Percentiles rank a stretch among this genome's conserved stretches.
Evolutionary conservation across 2,797 vertebrate genomes (phyloP).

Genomic region (Remorina albescens): DNA sequence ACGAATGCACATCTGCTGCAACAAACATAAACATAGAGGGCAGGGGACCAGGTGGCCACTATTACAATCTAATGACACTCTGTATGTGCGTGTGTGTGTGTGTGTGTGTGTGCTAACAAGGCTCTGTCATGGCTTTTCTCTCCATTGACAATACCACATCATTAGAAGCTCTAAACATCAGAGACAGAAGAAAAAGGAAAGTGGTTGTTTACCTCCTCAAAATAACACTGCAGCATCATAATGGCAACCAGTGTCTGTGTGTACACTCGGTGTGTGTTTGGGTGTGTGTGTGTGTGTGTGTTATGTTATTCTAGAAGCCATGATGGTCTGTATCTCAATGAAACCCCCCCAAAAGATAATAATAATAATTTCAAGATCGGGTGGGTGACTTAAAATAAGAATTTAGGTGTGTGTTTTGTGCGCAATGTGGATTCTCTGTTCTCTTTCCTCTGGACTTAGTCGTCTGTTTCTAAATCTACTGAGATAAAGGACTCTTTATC

Average conservation of each 20-base stretch:
- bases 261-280: neutral
- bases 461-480: slow-evolving; percentile 24
- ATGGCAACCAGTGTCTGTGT: slow-evolving; percentile 9
- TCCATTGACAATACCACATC: slow-evolving; percentile 57
- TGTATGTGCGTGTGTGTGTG: slow-evolving; percentile 26
- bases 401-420: slow-evolving; percentile 4
- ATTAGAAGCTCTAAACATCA: slow-evolving; percentile 56
- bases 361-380: too few relatives aligned
- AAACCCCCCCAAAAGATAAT: too few relatives aligned
- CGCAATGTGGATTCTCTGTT: neutral
- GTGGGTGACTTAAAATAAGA: neutral
- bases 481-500: slow-evolving; percentile 67
- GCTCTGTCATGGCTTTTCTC: slow-evolving; percentile 77
- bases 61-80: slow-evolving; percentile 73
- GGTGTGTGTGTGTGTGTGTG: neutral
- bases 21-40: slow-evolving; percentile 55
- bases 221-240: slow-evolving; percentile 17
- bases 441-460: neutral
- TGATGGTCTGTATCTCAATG: neutral
- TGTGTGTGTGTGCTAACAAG: slow-evolving; percentile 9
- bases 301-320: neutral
- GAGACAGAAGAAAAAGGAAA: slow-evolving; percentile 27
- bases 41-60: slow-evolving; percentile 79
- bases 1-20: slow-evolving; percentile 72
- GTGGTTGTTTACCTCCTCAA: slow-evolving; percentile 32